phyloP scores from a whole-genome alignment of 2,113 vertebrate genomes.

The Tetrax tetrax region DNA sequence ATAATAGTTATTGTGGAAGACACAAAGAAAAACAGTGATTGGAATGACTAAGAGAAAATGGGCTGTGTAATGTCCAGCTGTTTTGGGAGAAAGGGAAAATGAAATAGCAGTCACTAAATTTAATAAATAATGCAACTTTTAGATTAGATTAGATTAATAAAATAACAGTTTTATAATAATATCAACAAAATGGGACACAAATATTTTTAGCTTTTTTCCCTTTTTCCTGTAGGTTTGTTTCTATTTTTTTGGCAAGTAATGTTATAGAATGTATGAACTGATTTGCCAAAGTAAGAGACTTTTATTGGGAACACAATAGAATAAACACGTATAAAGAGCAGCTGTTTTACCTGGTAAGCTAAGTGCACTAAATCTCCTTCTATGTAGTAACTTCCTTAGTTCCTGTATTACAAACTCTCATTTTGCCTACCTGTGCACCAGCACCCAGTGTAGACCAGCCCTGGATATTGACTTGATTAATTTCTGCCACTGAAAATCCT shows the following conservation, averaged over 20 bases:
- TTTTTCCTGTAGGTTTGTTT: neutral
- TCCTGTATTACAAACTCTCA: neutral
- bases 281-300: neutral
- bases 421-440: neutral
- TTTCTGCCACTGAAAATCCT: neutral
- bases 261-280: neutral
- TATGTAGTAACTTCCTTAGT: neutral
- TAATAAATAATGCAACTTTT: neutral
- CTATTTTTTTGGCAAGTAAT: neutral
- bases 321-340: neutral
- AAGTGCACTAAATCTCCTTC: neutral
- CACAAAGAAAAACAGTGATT: neutral
- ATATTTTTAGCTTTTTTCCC: neutral
- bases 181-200: neutral
- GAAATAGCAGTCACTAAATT: neutral
- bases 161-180: neutral
- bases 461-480: neutral
- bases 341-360: neutral
- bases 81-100: neutral
- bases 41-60: neutral
- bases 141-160: neutral
- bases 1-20: neutral
- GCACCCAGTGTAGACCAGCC: neutral
- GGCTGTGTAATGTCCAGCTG: neutral
- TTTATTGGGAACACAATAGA: neutral